Conservation (phyloP, 2,888 invertebrate genomes). For the Syrphus vitripennis region DNA sequence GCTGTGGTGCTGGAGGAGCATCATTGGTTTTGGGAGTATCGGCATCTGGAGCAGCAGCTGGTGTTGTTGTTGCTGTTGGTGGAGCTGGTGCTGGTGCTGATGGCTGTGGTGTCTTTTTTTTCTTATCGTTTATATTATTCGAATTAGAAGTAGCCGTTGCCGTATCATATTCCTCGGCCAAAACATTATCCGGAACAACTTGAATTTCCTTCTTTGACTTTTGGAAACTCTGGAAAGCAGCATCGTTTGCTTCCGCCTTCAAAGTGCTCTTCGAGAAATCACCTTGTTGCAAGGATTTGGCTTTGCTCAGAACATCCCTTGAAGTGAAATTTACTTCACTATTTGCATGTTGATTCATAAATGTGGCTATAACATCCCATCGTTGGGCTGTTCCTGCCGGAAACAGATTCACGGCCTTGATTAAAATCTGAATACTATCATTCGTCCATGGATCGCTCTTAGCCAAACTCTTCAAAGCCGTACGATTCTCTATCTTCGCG, state of each 20-base stretch:
- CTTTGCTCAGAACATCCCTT: slow-evolving; percentile 96
- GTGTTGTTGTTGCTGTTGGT: not conserved
- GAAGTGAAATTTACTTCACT: slow-evolving; percentile 86
- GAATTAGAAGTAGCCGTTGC: slow-evolving; percentile 4
- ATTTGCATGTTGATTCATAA: slow-evolving; percentile 92
- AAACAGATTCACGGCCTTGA: slow-evolving; percentile 98
- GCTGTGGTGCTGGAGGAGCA: not conserved
- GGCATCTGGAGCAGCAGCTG: not conserved
- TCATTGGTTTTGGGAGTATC: not conserved
- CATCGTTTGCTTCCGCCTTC: slow-evolving; percentile 94
- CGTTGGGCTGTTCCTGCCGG: slow-evolving; percentile 97
- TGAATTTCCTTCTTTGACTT: slow-evolving; percentile 88
- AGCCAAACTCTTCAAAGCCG: slow-evolving; percentile 76
- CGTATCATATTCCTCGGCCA: slow-evolving; percentile 22
- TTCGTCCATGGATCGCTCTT: slow-evolving; percentile 86
- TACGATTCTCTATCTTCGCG: slow-evolving; percentile 46
- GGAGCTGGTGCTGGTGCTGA: not conserved
- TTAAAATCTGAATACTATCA: slow-evolving; percentile 93
- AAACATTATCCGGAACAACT: slow-evolving; percentile 84
- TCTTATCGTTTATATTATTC: slow-evolving; percentile 15
- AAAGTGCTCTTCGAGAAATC: slow-evolving; percentile 92
- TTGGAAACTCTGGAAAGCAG: slow-evolving; percentile 95
- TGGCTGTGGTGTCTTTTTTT: slow-evolving; percentile 29
- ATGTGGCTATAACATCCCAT: slow-evolving; percentile 97
- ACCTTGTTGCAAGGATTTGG: slow-evolving; percentile 95